Percentiles rank a stretch among this genome's conserved stretches.
phyloP scores from a whole-genome alignment of 2,888 invertebrate species.

The Dynastes maya region DNA sequence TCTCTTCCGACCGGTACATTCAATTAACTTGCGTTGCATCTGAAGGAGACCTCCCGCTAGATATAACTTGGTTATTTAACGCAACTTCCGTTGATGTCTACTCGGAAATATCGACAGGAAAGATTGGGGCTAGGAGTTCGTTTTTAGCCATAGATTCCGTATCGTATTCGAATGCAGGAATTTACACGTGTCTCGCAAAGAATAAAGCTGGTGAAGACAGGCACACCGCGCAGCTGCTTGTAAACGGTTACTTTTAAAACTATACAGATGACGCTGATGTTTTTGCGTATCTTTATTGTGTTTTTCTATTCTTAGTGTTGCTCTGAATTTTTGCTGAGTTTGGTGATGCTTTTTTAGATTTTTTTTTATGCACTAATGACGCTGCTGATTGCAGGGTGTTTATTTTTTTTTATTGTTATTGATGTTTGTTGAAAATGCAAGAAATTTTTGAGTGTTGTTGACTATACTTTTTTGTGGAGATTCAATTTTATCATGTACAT shows the following conservation, averaged over 20 bases:
- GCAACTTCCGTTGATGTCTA: slow-evolving; percentile 75
- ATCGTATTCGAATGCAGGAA: slow-evolving; percentile 77
- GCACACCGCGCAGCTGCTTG: slow-evolving; percentile 76
- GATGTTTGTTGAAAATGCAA: no score
- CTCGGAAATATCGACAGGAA: slow-evolving; percentile 73
- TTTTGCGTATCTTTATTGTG: slow-evolving; percentile 12
- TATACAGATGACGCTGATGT: background rate
- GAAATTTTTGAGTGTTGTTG: no score
- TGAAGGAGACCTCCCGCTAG: slow-evolving; percentile 83
- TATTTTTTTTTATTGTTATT: no score
- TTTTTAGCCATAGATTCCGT: slow-evolving; percentile 80
- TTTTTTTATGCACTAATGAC: no score
- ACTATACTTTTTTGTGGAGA: no score
- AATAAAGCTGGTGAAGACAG: slow-evolving; percentile 78
- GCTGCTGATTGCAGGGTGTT: no score
- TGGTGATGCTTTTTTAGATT: background rate
- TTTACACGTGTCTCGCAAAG: slow-evolving; percentile 78
- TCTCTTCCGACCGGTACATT: slow-evolving; percentile 80
- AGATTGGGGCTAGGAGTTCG: slow-evolving; percentile 76
- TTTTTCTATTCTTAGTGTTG: slow-evolving; percentile 23
- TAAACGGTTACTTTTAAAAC: slow-evolving; percentile 75
- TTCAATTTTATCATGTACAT: no score
- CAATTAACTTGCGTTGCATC: slow-evolving; percentile 80
- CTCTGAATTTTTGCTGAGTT: background rate
- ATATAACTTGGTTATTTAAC: slow-evolving; percentile 83